Evolutionary conservation across 1,140 invertebrate genomes (phyloP).

Genomic region (Phymastichus coffea): DNA sequence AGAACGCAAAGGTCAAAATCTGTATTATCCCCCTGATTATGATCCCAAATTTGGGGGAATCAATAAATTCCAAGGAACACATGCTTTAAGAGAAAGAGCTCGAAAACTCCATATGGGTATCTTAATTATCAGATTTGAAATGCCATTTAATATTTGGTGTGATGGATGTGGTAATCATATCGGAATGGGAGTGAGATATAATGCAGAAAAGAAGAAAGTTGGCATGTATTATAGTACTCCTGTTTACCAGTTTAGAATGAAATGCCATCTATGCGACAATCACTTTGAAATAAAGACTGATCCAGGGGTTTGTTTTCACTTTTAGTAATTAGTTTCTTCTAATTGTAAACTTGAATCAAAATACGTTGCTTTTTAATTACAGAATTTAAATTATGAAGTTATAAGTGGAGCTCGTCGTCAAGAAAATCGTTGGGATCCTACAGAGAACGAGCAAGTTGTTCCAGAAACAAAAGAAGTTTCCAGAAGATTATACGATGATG

Average conservation of each 20-base stretch:
- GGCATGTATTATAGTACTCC: conserved; percentile 99
- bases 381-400: conserved; percentile 98
- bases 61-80: conserved; percentile 92
- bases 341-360: background rate
- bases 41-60: conserved; percentile 89
- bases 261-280: conserved; percentile 97
- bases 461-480: conserved; percentile 87
- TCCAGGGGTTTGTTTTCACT: conserved; percentile 77
- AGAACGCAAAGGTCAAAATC: conserved; percentile 96
- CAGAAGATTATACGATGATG: conserved; percentile 85
- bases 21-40: conserved; percentile 99
- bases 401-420: conserved; percentile 92
- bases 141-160: conserved; percentile 99
- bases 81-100: conserved; percentile 93
- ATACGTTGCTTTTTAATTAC: conserved; percentile 41
- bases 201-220: conserved; percentile 98
- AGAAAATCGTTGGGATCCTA: conserved; percentile 97
- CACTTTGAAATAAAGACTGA: conserved; percentile 99
- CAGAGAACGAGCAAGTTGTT: conserved; percentile 92
- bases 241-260: conserved; percentile 98
- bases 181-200: conserved; percentile 98
- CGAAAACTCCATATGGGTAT: conserved; percentile 94
- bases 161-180: conserved; percentile 97
- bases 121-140: conserved; percentile 98
- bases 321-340: conserved; percentile 1